These are phyloP conservation scores for Brachynemurus nebulosus DNA, from an alignment of 2,888 invertebrate genomes.

Conservation along the genomic window DNA sequence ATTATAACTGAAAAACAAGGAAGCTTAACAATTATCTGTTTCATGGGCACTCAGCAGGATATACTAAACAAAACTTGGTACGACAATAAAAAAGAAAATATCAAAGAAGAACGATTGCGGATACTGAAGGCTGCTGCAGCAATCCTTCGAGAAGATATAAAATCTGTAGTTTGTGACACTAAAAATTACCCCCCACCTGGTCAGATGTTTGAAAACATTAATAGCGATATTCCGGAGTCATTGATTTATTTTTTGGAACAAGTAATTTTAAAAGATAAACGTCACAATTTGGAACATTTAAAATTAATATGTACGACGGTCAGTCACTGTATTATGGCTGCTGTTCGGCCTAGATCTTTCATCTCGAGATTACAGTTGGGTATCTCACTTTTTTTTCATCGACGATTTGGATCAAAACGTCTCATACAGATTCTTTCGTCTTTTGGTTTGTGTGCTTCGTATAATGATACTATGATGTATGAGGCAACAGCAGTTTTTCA, in stretches of 20 bases:
- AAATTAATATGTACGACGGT: too few species aligned
- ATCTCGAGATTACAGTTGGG: neutral
- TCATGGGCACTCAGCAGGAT: slow-evolving; percentile 12
- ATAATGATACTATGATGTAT: too few species aligned
- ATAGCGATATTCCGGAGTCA: neutral
- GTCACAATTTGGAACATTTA: neutral
- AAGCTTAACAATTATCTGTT: slow-evolving; percentile 10
- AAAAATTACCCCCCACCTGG: neutral
- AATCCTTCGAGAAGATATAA: neutral
- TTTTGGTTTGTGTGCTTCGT: too few species aligned
- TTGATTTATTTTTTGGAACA: neutral
- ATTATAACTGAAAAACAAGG: slow-evolving; percentile 21
- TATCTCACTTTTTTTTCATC: neutral
- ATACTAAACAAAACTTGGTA: slow-evolving; percentile 19
- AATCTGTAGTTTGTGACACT: neutral
- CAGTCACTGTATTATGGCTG: too few species aligned
- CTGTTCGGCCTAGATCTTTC: slow-evolving; percentile 11
- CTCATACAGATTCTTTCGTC: neutral
- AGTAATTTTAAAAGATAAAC: neutral
- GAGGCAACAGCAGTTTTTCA: too few species aligned
- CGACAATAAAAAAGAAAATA: slow-evolving; percentile 20
- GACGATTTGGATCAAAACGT: neutral
- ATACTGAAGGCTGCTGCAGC: neutral
- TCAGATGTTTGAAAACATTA: neutral
- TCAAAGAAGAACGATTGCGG: slow-evolving; percentile 19